These are phyloP conservation scores for Watsonalla cultraria DNA, from an alignment of 2,888 invertebrate species.

Conservation along the genomic window DNA sequence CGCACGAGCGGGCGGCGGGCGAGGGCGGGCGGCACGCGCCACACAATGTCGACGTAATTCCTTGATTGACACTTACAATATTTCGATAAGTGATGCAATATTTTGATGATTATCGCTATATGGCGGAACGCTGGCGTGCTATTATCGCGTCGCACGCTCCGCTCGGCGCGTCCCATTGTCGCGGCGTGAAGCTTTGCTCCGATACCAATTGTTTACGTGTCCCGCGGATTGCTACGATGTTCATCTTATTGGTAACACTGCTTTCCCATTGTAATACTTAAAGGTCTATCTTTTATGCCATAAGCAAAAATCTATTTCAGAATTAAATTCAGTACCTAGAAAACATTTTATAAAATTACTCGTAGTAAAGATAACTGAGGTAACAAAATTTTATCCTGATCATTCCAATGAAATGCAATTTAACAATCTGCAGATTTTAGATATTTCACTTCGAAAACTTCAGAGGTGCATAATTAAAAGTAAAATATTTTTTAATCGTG, in stretches of 20 bases:
- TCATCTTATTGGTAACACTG: not conserved
- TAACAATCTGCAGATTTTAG: too few species aligned
- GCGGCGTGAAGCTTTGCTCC: constrained; percentile 31
- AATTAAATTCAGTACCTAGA: too few species aligned
- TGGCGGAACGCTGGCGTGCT: constrained; percentile 37
- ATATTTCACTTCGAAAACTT: too few species aligned
- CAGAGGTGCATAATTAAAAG: too few species aligned
- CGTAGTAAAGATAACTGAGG: too few species aligned
- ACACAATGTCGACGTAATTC: constrained; percentile 75
- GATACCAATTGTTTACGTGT: constrained; percentile 23
- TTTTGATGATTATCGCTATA: constrained; percentile 74
- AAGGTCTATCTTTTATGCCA: not conserved
- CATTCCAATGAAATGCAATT: too few species aligned
- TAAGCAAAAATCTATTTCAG: too few species aligned
- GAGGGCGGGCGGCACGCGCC: constrained; percentile 46
- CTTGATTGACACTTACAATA: constrained; percentile 80
- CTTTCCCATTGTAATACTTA: not conserved
- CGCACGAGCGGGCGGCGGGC: constrained; percentile 51
- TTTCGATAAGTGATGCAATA: constrained; percentile 80
- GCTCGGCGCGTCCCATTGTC: constrained; percentile 37
- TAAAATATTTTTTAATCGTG: too few species aligned
- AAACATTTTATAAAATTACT: too few species aligned
- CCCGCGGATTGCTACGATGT: not conserved
- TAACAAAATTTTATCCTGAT: too few species aligned
- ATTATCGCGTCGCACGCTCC: constrained; percentile 60